A percentile compares a stretch with the other conserved stretches of the same genome.
phyloP scores from a whole-genome alignment of 2,113 vertebrate species.

The Atlantisia rogersi region DNA sequence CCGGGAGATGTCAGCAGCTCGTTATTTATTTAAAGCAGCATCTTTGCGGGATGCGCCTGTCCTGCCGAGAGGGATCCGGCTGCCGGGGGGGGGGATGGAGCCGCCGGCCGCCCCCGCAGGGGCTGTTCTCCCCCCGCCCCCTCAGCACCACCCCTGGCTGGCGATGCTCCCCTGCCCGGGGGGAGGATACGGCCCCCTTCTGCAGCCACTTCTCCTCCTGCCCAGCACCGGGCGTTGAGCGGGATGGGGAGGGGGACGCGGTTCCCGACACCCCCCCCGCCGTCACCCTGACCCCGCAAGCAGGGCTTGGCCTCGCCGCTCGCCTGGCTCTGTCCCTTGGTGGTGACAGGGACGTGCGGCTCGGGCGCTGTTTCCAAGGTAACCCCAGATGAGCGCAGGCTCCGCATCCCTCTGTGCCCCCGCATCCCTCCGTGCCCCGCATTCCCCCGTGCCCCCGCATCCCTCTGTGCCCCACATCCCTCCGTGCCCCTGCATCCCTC shows the following conservation, averaged over 20 bases:
- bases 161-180: rapidly evolving
- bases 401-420: not conserved
- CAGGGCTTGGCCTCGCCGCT: not conserved
- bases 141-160: not conserved
- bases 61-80: not conserved
- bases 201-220: not conserved
- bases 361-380: constrained; percentile 57
- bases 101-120: not conserved
- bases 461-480: too few species aligned
- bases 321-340: not conserved
- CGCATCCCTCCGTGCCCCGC: not conserved
- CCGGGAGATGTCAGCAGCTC: not conserved
- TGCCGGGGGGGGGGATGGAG: not conserved
- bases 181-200: not conserved
- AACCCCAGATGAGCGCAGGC: constrained; percentile 43
- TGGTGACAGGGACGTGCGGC: constrained; percentile 48
- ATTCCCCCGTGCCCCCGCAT: not conserved
- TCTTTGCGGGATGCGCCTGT: not conserved
- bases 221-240: rapidly evolving
- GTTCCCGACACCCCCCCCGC: not conserved
- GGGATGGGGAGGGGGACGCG: rapidly evolving
- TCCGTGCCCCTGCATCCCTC: too few species aligned
- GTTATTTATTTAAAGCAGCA: constrained; percentile 33
- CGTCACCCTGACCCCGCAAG: not conserved
- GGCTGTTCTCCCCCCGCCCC: not conserved